These are phyloP conservation scores for Hyperoplus immaculatus DNA, from an alignment of 2,797 vertebrate genomes.

Conservation along the genomic window DNA sequence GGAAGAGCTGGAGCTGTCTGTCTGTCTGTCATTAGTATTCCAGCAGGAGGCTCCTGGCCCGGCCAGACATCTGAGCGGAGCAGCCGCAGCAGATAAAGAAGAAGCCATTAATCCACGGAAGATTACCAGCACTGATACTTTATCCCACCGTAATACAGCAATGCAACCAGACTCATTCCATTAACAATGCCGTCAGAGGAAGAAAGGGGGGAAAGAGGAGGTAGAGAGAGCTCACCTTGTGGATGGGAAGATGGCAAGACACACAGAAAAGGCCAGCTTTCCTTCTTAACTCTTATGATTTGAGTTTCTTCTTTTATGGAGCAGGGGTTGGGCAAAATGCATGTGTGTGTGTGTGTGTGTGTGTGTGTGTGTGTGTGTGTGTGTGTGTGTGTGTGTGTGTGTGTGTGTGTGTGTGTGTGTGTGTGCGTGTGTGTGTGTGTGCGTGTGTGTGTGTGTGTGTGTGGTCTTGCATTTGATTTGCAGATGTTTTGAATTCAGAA, in stretches of 20 bases:
- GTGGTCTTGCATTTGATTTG: conserved; percentile 70
- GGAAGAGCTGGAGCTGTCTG: conserved; percentile 79
- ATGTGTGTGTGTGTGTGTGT: conserved; percentile 50
- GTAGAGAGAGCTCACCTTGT: conserved; percentile 79
- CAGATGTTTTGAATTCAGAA: conserved; percentile 76
- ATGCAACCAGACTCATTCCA: conserved; percentile 91
- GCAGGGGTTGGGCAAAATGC: conserved; percentile 45
- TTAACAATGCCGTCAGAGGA: conserved; percentile 83
- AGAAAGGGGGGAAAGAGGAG: conserved; percentile 61
- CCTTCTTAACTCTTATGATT: conserved; percentile 63
- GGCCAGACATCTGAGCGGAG: conserved; percentile 97
- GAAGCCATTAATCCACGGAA: conserved; percentile 99
- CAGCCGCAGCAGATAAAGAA: conserved; percentile 98
- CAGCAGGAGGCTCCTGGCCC: conserved; percentile 92
- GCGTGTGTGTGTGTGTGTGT: conserved; percentile 26
- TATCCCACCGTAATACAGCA: conserved; percentile 97
- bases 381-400: conserved; percentile 74
- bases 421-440: conserved; percentile 74
- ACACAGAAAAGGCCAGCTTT: conserved; percentile 53
- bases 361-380: conserved; percentile 70
- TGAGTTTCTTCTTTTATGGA: conserved; percentile 75
- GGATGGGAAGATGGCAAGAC: conserved; percentile 71
- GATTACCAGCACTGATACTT: conserved; percentile 99
- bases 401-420: conserved; percentile 73
- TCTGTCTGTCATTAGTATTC: conserved; percentile 96